Conservation (phyloP, 2,797 vertebrate genomes). For the Aplochiton taeniatus region DNA sequence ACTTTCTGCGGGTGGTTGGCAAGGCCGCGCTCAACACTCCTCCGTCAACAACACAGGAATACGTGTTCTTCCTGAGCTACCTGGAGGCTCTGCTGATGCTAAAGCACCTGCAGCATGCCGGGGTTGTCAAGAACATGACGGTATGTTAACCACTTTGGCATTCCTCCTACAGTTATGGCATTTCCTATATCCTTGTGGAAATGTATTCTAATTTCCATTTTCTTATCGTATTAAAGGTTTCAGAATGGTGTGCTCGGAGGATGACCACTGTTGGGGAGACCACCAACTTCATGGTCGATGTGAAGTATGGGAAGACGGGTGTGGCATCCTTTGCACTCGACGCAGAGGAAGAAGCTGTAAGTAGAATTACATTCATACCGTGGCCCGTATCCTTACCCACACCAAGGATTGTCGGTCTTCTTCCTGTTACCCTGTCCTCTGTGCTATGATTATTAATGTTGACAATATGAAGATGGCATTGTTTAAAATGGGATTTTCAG, state of each 20-base stretch:
- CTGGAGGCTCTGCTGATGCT: not conserved
- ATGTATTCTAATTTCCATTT: not conserved
- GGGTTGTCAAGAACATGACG: not conserved
- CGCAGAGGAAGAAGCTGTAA: slow-evolving; percentile 6
- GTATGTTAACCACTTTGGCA: not conserved
- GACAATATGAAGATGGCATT: no score
- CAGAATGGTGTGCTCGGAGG: not conserved
- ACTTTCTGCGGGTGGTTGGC: no score
- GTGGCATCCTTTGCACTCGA: slow-evolving; percentile 5
- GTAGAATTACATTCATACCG: not conserved
- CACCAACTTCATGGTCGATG: not conserved
- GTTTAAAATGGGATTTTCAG: no score
- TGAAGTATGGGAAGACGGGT: not conserved
- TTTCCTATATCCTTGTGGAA: not conserved
- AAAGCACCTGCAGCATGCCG: not conserved
- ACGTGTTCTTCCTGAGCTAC: not conserved
- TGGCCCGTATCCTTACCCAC: no score
- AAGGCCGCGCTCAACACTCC: no score
- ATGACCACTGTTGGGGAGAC: not conserved
- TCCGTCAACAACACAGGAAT: no score
- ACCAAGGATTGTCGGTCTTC: no score
- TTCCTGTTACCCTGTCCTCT: no score
- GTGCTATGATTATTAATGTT: no score
- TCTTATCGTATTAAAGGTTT: not conserved
- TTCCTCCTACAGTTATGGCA: not conserved